Base-by-base conservation (phyloP, 2,797 vertebrate genomes). In the Pyrrhura leucotis region DNA sequence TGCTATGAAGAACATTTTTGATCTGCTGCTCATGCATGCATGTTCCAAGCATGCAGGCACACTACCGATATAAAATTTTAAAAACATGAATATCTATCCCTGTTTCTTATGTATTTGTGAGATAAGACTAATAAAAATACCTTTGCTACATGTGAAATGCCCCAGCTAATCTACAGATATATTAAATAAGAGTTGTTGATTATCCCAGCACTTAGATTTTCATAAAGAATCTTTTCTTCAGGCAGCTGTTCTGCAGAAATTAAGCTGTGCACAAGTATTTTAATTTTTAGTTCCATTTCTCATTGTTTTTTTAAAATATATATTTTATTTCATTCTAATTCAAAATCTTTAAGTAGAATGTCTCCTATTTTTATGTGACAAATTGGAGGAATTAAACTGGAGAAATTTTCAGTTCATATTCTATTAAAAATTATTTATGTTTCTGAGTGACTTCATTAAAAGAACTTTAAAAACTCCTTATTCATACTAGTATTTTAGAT, bases 401-500 rank as follows among this genome's bases (percentile, higher is more conserved):
- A 50, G 39, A 67, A 37, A 72, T 42, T 72, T 63, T 67, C 20
- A 56, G 56, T 88, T 79, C 13, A 37, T 61, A 29, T 80, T 74
- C 37, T 40, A 16, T 77, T 76, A 63, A 76, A 81, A 79, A 82
- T 58, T n/a, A 29, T 25, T 12, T 31, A 29, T 58, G 2, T 69
- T 74, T 90, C 65, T 37, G 53, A 77, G 56, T 62, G 71, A n/a
- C 54, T 65, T 42, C 14, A 72, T 68, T 47, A 48, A 75, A 89
- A 88, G 50, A 72, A 2, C 35, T 90, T 75, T 72, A 68, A 77
- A 85, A 15, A 12, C 39, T 80, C 22, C 33, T 90, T 92, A 85
- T 93, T 92, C 67, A 90, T 45, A 79, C 22, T 47, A 44, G n/a
- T 80, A 53, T 91, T 91, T 94, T 83, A 86, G 89, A 88, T 95